These are phyloP conservation scores for Mormyrus lacerda DNA, from an alignment of 2,113 vertebrate species.

Conservation along the genomic window DNA sequence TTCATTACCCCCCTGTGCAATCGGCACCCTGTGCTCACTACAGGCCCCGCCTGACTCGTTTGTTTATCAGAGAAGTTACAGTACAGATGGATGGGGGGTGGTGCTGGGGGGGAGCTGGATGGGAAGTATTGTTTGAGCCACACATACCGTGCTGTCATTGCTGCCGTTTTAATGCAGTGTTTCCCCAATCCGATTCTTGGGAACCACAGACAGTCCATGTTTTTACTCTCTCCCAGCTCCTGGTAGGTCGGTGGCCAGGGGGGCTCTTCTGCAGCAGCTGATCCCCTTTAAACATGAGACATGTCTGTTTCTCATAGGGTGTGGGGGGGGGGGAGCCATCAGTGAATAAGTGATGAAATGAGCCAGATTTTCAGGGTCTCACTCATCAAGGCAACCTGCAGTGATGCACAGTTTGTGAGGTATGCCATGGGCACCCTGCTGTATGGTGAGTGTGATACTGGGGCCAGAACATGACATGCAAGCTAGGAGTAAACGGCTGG, in stretches of 20 bases:
- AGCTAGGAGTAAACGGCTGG: neutral
- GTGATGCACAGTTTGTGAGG: neutral
- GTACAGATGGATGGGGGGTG: constrained; percentile 17
- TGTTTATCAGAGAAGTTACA: constrained; percentile 37
- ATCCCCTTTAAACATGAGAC: neutral
- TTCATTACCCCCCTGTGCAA: neutral
- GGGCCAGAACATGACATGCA: neutral
- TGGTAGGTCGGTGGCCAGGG: neutral
- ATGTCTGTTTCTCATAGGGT: neutral
- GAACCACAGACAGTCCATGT: neutral
- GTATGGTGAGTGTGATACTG: neutral
- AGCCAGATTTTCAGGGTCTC: neutral
- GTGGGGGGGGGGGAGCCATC: neutral
- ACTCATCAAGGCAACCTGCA: neutral
- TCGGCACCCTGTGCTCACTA: constrained; percentile 37
- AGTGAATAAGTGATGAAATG: neutral
- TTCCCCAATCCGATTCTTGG: neutral
- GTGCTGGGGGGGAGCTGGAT: constrained; percentile 7
- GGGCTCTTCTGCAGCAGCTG: neutral
- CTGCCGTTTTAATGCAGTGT: neutral
- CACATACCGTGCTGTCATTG: neutral
- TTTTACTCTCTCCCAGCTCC: neutral
- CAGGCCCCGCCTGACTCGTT: constrained; percentile 37
- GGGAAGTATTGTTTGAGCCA: neutral
- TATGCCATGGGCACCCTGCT: neutral